These are phyloP conservation scores for Tanypteryx hageni DNA, from an alignment of 2,888 invertebrate species.

Conservation along the genomic window DNA sequence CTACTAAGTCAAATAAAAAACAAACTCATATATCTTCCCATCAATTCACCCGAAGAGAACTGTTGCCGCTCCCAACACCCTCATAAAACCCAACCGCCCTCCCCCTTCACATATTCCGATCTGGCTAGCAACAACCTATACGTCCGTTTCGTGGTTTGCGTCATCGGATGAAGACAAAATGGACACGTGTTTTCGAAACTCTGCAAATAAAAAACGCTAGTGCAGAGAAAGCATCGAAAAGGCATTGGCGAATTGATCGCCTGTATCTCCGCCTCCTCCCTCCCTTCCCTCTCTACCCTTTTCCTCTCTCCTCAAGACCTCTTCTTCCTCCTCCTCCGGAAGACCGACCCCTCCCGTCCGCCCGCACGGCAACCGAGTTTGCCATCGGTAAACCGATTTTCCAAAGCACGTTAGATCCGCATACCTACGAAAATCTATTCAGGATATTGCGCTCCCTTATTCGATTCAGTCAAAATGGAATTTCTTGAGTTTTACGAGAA, in stretches of 20 bases:
- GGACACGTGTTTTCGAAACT: neutral
- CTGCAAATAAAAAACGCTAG: neutral
- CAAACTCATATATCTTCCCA: no score
- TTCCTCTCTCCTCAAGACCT: neutral
- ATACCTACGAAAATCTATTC: slow-evolving; percentile 63
- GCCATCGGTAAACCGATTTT: slow-evolving; percentile 61
- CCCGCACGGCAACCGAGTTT: slow-evolving; percentile 52
- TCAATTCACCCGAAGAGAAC: no score
- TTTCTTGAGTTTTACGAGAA: slow-evolving; percentile 59
- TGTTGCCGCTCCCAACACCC: neutral
- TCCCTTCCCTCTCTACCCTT: neutral
- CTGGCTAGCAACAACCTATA: neutral
- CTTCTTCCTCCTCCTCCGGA: neutral
- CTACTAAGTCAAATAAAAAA: no score
- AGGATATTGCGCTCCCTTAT: slow-evolving; percentile 60
- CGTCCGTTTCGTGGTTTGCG: neutral
- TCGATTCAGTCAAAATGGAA: slow-evolving; percentile 52
- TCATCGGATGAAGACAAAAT: neutral
- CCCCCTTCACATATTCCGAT: neutral
- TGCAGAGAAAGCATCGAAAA: neutral
- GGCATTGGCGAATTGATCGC: slow-evolving; percentile 11
- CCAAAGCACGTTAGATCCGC: slow-evolving; percentile 55
- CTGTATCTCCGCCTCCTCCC: neutral
- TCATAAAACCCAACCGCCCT: neutral
- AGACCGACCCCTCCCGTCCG: neutral